phyloP scores from a whole-genome alignment of 2,888 invertebrate species.

The Erannis defoliaria region DNA sequence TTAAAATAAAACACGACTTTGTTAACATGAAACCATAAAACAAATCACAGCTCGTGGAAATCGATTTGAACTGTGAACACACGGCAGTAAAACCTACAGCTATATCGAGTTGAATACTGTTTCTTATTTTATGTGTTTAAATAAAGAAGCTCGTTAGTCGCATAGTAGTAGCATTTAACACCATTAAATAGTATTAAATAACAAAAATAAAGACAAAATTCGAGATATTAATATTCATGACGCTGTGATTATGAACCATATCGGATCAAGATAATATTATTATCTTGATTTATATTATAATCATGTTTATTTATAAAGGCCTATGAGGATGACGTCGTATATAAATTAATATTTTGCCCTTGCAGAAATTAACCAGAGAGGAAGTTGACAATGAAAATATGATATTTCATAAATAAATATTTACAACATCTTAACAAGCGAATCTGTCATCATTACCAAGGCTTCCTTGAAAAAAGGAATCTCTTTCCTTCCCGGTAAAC shows the following conservation, averaged over 20 bases:
- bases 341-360: neutral
- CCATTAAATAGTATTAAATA: too few species aligned
- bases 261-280: too few species aligned
- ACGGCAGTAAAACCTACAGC: neutral
- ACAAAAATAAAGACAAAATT: too few species aligned
- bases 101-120: neutral
- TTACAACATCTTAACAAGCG: constrained; percentile 7
- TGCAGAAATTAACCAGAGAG: neutral
- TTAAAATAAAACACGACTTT: constrained; percentile 20
- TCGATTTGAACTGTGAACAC: neutral
- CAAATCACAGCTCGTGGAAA: neutral
- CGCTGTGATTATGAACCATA: too few species aligned
- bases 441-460: constrained; percentile 27
- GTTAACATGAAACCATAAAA: constrained; percentile 7
- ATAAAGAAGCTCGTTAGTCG: too few species aligned
- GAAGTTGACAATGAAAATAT: neutral
- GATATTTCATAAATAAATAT: constrained; percentile 17
- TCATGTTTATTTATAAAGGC: too few species aligned
- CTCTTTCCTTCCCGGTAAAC: constrained; percentile 18
- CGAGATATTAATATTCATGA: too few species aligned
- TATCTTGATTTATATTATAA: too few species aligned
- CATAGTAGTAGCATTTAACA: too few species aligned
- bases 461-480: constrained; percentile 12
- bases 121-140: too few species aligned
- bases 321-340: too few species aligned